Percentiles rank a stretch among this genome's conserved stretches.
These are phyloP conservation scores for Hippocampus abdominalis DNA, from an alignment of 2,113 vertebrate species.

Conservation along the genomic window DNA sequence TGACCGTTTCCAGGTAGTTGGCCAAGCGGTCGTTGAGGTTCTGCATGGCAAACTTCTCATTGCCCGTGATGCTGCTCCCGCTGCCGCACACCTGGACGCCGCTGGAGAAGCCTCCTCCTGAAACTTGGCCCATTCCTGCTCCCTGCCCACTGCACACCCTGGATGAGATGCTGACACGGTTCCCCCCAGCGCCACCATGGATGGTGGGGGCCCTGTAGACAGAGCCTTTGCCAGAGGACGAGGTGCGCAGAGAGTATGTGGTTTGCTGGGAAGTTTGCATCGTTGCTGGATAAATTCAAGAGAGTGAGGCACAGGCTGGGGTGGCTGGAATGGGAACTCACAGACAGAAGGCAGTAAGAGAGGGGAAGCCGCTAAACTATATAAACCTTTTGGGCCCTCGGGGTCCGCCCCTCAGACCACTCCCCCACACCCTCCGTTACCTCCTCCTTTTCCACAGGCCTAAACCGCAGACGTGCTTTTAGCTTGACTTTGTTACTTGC, in stretches of 20 bases:
- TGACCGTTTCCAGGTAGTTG: constrained; percentile 76
- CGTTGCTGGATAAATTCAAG: constrained; percentile 43
- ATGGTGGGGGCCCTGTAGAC: constrained; percentile 56
- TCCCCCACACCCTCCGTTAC: constrained; percentile 28
- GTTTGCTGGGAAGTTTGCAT: constrained; percentile 56
- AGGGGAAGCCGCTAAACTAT: constrained; percentile 59
- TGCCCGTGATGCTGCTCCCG: constrained; percentile 71
- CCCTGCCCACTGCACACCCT: constrained; percentile 35
- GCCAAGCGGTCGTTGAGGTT: constrained; percentile 77
- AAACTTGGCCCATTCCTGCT: constrained; percentile 32
- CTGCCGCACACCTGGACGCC: constrained; percentile 57
- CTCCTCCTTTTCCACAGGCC: constrained; percentile 50
- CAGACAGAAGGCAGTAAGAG: constrained; percentile 66
- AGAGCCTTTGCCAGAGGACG: constrained; percentile 43
- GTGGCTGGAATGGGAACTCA: constrained; percentile 51
- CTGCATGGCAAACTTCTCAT: constrained; percentile 80
- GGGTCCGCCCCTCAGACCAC: constrained; percentile 55
- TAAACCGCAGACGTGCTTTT: constrained; percentile 33
- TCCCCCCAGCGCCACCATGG: constrained; percentile 65
- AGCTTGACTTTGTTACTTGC: constrained; percentile 36
- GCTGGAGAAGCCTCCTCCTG: constrained; percentile 52
- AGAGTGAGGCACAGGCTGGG: constrained; percentile 40
- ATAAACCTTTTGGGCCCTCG: constrained; percentile 61
- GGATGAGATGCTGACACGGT: constrained; percentile 58
- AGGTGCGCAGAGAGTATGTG: constrained; percentile 60